Evolutionary conservation across 2,888 invertebrate genomes (phyloP), one percentile per base, ranked within the genome.

Genomic region (Schrankia costaestrigalis): DNA sequence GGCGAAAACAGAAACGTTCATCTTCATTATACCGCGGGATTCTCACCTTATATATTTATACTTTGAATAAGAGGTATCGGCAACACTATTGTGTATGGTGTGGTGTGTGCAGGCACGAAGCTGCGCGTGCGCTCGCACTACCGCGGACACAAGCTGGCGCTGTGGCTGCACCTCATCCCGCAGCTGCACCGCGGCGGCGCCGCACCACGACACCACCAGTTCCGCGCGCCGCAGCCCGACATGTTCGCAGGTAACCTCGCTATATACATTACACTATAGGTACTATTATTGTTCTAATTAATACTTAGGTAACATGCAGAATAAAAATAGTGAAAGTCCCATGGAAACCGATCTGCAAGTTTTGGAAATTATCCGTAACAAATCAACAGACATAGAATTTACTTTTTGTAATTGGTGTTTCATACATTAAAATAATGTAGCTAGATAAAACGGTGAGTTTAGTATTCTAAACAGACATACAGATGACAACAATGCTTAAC

Each of bases 101-200:
- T 8, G 6, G 18, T 6, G 7, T 19, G 2, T 1, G 1, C 75
- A 93, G 93, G 92, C 26, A 86, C 90, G 14, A 93, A 93, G 61
- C 90, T 93, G 8, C 92, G 93, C 53, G 91, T 95, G 81, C 93
- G 92, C 68, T 94, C 93, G 60, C 96, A 96, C 83, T 96, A 96
- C 82, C 90, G 95, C 11, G 95, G 95, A 0, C 95, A 95, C 83
- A 95, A 96, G 85, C 93, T 96, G 92, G 95, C 96, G 33, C 90
- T 96, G 42, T 97, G 97, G 97, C 79, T 96, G 54, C 95, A 95
- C 66, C 89, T 96, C 33, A 93, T 96, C 48, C 95, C 95, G 9
- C 95, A 95, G 72, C 90, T 96, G 44, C 95, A 95, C 80, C 91
- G 93, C 52, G 93, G 94, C 1, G 94, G 94, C 2, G 75, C 75